Evolutionary conservation across 2,888 invertebrate species (phyloP).

Genomic region (Perdita meconis): DNA sequence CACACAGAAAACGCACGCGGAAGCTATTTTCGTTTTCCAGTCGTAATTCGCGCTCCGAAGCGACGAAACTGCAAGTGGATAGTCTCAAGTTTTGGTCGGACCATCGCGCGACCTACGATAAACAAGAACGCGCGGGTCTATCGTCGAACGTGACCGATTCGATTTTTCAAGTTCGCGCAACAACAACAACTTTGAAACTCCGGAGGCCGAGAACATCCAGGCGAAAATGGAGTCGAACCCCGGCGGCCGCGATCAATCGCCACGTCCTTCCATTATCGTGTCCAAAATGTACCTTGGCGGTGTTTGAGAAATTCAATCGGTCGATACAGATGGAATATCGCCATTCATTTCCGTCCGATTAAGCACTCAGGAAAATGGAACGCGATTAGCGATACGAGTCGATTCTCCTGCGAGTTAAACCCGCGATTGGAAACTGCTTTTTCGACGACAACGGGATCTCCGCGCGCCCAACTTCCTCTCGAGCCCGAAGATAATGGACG

Average conservation of each 20-base stretch:
- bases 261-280: conserved; percentile 16
- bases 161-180: no score
- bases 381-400: conserved; percentile 30
- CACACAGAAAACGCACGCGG: no score
- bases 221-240: background rate
- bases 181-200: background rate
- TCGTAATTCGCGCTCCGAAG: no score
- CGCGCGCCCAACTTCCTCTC: conserved; percentile 12
- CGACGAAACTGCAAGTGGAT: no score
- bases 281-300: conserved; percentile 34
- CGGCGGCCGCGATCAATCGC: no score
- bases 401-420: conserved; percentile 28
- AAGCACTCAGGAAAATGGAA: conserved; percentile 54
- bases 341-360: conserved; percentile 53
- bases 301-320: conserved; percentile 24
- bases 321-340: conserved; percentile 53
- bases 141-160: no score
- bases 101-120: no score
- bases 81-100: no score
- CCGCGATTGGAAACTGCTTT: conserved; percentile 42
- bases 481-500: conserved; percentile 32
- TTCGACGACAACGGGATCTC: conserved; percentile 40
- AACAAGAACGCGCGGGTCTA: no score
- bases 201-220: background rate
- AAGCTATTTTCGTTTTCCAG: no score